phyloP scores from a whole-genome alignment of 92 coral and sea anemone species.

The Pocillopora grandis region DNA sequence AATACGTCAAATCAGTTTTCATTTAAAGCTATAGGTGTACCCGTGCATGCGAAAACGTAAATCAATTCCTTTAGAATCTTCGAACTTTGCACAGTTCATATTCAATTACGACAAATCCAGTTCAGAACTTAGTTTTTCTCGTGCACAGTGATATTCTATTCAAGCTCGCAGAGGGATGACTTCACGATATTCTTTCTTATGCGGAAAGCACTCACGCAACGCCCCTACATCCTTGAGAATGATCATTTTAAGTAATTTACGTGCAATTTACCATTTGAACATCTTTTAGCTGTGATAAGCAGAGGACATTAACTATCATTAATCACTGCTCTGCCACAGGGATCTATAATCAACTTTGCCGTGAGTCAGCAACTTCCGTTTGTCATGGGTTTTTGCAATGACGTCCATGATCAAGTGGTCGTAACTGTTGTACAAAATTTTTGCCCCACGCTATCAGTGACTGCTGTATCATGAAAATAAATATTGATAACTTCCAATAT shows the following conservation, averaged over 20 bases:
- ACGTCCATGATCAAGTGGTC: conserved; percentile 2
- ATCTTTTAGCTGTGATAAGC: not conserved
- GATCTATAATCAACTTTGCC: not conserved
- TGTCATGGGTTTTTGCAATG: not conserved
- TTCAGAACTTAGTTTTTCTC: not conserved
- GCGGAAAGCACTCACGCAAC: conserved; percentile 18
- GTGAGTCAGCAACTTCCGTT: conserved; percentile 13
- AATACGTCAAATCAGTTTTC: not conserved
- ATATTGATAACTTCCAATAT: not conserved
- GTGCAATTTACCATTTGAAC: not conserved
- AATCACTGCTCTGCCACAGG: not conserved
- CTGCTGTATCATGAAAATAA: not conserved
- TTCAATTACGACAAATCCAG: not conserved
- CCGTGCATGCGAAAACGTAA: not conserved
- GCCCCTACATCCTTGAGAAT: not conserved
- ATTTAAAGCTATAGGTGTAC: not conserved
- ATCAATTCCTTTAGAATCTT: not conserved
- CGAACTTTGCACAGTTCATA: conserved; percentile 15
- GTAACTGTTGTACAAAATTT: not conserved
- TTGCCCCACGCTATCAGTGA: conserved; percentile 15
- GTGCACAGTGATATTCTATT: conserved; percentile 32
- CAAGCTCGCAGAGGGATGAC: not conserved
- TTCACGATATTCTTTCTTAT: conserved; percentile 16
- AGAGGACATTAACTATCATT: not conserved
- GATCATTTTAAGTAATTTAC: not conserved